A percentile compares a stretch with the other conserved stretches of the same genome.
These are phyloP conservation scores for Ophion obscuratus DNA, from an alignment of 2,888 invertebrate species.

Conservation along the genomic window DNA sequence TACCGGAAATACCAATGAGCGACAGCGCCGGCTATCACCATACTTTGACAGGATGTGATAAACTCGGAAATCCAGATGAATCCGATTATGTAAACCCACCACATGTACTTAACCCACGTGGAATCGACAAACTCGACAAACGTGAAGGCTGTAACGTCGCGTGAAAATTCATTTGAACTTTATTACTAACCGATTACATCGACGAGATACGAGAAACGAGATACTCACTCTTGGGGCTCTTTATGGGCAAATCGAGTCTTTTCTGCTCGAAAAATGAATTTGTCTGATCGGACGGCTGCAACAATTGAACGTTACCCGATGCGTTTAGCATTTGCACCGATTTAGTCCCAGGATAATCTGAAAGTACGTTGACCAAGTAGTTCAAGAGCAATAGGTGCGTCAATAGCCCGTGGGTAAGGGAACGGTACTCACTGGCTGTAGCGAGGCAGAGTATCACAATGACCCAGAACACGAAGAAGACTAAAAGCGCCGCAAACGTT, in stretches of 20 bases:
- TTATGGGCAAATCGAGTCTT: conserved; percentile 73
- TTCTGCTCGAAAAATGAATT: conserved; percentile 71
- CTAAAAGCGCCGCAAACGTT: conserved; percentile 91
- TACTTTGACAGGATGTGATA: conserved; percentile 96
- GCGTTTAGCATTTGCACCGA: conserved; percentile 71
- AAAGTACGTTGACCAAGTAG: neutral
- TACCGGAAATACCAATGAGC: conserved; percentile 97
- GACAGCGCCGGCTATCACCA: conserved; percentile 96
- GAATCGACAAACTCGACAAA: conserved; percentile 91
- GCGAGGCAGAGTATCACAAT: conserved; percentile 93
- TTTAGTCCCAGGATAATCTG: conserved; percentile 83
- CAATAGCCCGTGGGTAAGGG: neutral
- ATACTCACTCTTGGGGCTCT: conserved; percentile 79
- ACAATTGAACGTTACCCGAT: conserved; percentile 67
- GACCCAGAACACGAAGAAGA: conserved; percentile 95
- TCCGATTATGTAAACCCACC: conserved; percentile 94
- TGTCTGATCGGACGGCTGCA: conserved; percentile 73
- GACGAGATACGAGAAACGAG: conserved; percentile 6
- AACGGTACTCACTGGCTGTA: conserved; percentile 90
- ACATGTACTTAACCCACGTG: conserved; percentile 94
- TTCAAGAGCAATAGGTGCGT: neutral
- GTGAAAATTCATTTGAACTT: neutral
- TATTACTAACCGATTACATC: conserved; percentile 4
- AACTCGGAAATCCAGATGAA: conserved; percentile 97
- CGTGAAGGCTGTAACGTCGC: conserved; percentile 85